phyloP scores from a whole-genome alignment of 2,888 invertebrate genomes.

The Idaea aversata region DNA sequence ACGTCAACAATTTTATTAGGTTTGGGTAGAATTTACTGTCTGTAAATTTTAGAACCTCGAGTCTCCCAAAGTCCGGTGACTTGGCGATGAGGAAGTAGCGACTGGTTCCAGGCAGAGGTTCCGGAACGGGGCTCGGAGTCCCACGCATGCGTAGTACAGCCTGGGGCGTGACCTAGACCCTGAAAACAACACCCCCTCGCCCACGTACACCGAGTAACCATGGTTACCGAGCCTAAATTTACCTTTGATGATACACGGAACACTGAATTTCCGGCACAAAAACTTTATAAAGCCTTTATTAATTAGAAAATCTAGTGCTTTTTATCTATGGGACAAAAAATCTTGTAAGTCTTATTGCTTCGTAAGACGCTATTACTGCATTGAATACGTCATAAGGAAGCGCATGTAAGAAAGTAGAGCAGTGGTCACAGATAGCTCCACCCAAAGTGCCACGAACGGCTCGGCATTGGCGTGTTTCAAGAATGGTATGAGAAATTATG shows the following conservation, averaged over 20 bases:
- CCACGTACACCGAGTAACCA: constrained; percentile 63
- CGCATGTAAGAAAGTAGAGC: constrained; percentile 41
- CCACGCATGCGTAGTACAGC: constrained; percentile 62
- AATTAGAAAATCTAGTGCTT: not conserved
- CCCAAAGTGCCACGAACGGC: constrained; percentile 50
- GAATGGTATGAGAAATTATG: constrained; percentile 56
- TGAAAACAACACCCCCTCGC: constrained; percentile 72
- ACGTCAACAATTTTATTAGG: not conserved
- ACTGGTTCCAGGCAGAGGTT: constrained; percentile 49
- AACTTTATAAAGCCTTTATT: not conserved
- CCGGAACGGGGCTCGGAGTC: constrained; percentile 44
- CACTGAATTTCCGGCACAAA: constrained; percentile 16
- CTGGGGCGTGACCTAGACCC: constrained; percentile 81
- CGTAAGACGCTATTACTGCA: constrained; percentile 23
- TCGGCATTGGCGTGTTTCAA: constrained; percentile 59
- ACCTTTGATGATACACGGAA: constrained; percentile 31
- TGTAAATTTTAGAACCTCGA: not conserved
- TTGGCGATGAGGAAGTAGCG: constrained; percentile 51
- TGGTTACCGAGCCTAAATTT: constrained; percentile 52
- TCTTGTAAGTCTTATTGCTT: not conserved
- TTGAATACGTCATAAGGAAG: constrained; percentile 44
- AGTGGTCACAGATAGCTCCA: constrained; percentile 58
- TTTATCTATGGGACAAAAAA: not conserved
- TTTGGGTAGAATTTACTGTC: not conserved
- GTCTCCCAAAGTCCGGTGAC: constrained; percentile 22